Evolutionary conservation across 2,888 invertebrate genomes (phyloP).

Genomic region (Mesochorus sp.): DNA sequence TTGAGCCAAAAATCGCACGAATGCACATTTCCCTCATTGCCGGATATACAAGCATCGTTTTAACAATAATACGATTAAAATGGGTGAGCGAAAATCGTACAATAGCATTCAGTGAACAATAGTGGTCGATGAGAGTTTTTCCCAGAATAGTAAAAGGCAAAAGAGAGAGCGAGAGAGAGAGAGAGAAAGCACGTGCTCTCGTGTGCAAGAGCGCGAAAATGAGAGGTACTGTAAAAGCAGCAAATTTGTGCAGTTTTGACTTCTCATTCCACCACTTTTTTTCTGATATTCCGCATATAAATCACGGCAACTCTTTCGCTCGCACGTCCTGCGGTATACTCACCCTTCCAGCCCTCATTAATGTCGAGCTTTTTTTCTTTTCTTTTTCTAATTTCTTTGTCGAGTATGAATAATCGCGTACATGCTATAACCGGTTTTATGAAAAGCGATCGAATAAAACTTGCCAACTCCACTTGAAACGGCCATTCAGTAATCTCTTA

Average conservation of each 20-base stretch:
- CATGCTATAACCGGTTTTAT: background rate
- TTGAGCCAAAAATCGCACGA: constrained; percentile 58
- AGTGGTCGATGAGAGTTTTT: constrained; percentile 76
- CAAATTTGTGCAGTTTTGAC: constrained; percentile 52
- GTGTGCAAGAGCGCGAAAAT: constrained; percentile 10
- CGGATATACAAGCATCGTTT: constrained; percentile 68
- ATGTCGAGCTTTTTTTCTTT: background rate
- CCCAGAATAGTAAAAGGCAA: constrained; percentile 21
- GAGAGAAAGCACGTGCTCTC: constrained; percentile 29
- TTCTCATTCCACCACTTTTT: constrained; percentile 19
- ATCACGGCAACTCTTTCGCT: constrained; percentile 6
- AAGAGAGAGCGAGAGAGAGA: too few species aligned
- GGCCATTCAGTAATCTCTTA: background rate
- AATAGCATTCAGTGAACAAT: constrained; percentile 79
- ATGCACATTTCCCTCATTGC: constrained; percentile 61
- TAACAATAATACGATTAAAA: constrained; percentile 79
- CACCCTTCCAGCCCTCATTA: constrained; percentile 11
- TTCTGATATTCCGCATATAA: constrained; percentile 3
- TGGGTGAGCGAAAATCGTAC: constrained; percentile 73
- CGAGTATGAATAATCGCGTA: constrained; percentile 36
- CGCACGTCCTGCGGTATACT: background rate
- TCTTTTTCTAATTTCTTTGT: constrained; percentile 29
- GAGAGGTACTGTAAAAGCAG: background rate
- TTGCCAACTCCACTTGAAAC: constrained; percentile 28
- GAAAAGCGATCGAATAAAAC: background rate